Conservation (phyloP, 1,140 invertebrate genomes). For the Drosophila lini region DNA sequence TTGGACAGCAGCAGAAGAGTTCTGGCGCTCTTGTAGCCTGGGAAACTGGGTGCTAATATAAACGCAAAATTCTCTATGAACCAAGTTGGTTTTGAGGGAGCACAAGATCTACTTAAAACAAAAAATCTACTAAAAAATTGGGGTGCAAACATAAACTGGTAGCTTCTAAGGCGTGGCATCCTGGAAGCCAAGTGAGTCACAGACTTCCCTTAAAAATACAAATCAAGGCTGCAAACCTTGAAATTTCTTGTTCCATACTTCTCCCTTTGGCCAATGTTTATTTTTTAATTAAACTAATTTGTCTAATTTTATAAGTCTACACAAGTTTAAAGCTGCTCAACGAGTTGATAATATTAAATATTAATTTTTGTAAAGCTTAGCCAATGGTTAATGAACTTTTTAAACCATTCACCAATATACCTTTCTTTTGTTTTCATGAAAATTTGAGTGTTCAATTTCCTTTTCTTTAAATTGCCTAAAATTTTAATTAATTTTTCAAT, state of each 20-base stretch:
- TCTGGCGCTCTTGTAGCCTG: constrained; percentile 49
- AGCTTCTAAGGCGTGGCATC: constrained; percentile 43
- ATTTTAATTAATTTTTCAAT: too few species aligned
- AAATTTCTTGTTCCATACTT: constrained; percentile 11
- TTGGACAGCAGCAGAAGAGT: constrained; percentile 21
- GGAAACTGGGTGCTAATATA: constrained; percentile 78
- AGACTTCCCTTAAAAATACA: constrained; percentile 19
- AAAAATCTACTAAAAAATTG: constrained; percentile 34
- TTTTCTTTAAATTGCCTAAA: too few species aligned
- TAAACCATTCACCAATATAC: neutral
- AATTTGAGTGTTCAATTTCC: too few species aligned
- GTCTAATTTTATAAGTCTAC: constrained; percentile 6
- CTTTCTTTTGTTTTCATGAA: too few species aligned
- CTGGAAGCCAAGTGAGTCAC: constrained; percentile 73
- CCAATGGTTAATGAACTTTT: neutral
- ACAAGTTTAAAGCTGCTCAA: constrained; percentile 9
- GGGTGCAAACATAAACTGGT: constrained; percentile 46
- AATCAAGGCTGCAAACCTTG: constrained; percentile 43
- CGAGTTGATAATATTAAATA: constrained; percentile 2
- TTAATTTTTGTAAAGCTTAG: neutral
- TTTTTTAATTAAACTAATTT: neutral
- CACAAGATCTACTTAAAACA: constrained; percentile 19
- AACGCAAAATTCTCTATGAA: constrained; percentile 82
- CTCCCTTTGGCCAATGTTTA: neutral
- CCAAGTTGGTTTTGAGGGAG: constrained; percentile 51